Evolutionary conservation across 2,797 vertebrate genomes (phyloP).

Genomic region (Apogon hyalosoma): DNA sequence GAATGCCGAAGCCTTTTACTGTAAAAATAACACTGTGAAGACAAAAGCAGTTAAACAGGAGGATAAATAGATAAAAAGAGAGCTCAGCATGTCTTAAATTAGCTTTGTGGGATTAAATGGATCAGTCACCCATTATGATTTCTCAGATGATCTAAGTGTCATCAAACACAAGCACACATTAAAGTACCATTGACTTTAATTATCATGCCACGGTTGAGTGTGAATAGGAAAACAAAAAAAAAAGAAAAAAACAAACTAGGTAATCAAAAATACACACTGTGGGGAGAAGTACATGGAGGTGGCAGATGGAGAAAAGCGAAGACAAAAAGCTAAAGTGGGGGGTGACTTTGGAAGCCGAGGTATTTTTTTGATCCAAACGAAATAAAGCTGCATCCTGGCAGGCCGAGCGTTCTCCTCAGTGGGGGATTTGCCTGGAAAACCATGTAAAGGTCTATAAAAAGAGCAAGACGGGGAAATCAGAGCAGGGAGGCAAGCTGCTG

Average conservation of each 20-base stretch:
- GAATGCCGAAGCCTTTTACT: no score
- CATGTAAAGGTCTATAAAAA: slow-evolving; percentile 51
- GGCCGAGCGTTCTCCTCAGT: slow-evolving; percentile 30
- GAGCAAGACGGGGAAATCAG: slow-evolving; percentile 44
- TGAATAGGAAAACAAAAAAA: slow-evolving; percentile 3
- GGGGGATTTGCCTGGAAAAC: slow-evolving; percentile 47
- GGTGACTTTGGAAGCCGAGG: slow-evolving; percentile 32
- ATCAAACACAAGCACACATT: no score
- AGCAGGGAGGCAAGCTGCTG: slow-evolving; percentile 20
- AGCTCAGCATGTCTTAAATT: not conserved
- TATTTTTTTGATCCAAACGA: slow-evolving; percentile 62
- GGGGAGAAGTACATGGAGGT: slow-evolving; percentile 22
- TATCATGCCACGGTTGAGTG: not conserved
- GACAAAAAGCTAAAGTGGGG: not conserved
- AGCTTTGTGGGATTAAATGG: no score
- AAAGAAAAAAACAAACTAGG: not conserved
- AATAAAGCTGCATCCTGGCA: slow-evolving; percentile 64
- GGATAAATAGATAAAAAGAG: not conserved
- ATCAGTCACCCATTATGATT: no score
- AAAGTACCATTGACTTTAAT: no score
- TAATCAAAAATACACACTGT: slow-evolving; percentile 2
- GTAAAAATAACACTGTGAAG: not conserved
- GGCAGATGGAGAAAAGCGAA: slow-evolving; percentile 25
- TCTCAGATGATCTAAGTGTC: no score
- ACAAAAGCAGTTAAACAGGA: slow-evolving; percentile 9